Base-by-base conservation (phyloP, 2,113 vertebrate species). In the Lota lota region DNA sequence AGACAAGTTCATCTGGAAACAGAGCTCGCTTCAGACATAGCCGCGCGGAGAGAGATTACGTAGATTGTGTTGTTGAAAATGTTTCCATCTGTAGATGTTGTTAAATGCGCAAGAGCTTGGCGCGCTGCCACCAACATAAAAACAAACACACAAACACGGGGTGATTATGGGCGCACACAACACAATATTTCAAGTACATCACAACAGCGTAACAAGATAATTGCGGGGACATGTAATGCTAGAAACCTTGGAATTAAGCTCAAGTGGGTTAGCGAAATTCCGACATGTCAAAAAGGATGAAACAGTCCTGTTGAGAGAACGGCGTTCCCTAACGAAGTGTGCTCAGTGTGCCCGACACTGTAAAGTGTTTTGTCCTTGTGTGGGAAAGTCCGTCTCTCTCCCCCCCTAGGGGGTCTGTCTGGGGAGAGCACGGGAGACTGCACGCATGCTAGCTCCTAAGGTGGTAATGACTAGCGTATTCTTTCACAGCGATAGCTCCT, bases 401-500 rank as follows among this genome's bases (percentile, higher is more conserved):
- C 78, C 73, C 84, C 81, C 76, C 84, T 80, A 88, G 88, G 80
- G 72, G 68, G 75, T 54, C n/a, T 22, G 51, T 47, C 50, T 70
- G 22, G 64, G 57, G 67, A 60, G 70, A 17, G 19, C 14, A 2
- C 15, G 19, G n/a, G 33, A 8, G 67, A 70, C 79, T 85, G 70
- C 85, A 83, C 72, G 80, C 70, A 21, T 88, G 82, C 68, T 67
- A 66, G 73, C 74, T 83, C 75, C 80, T 72, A 87, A 84, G 79
- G 75, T 85, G 86, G 83, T 79, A 84, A 87, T 83, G 84, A 85
- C 78, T 67, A 73, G 77, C 50, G 76, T 88, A 82, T 84, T 83
- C 87, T 83, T 78, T 84, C 80, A 81, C 82, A 84, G 80, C 86
- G 89, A 88, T 86, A 89, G 84, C 79, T 83, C 77, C 62, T 85